These are phyloP conservation scores for Drosophila macrospina DNA, from an alignment of 2,888 invertebrate species.

Conservation along the genomic window DNA sequence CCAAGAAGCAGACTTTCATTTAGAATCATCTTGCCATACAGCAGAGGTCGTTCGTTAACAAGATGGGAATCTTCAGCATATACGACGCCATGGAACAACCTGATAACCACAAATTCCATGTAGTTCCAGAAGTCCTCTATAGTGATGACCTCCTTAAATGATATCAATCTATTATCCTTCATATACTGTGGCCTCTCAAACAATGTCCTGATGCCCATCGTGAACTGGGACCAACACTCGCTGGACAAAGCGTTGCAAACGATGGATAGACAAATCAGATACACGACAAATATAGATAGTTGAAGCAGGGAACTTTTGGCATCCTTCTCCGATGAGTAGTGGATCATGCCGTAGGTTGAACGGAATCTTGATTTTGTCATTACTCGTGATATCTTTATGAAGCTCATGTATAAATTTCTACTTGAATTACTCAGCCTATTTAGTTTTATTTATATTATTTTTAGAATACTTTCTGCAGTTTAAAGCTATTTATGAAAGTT, in stretches of 20 bases:
- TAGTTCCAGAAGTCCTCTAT: slow-evolving; percentile 52
- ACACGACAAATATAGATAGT: not conserved
- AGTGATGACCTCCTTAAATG: slow-evolving; percentile 26
- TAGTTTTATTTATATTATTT: not conserved
- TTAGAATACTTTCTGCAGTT: not conserved
- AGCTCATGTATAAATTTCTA: not conserved
- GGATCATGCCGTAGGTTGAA: not conserved
- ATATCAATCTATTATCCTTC: not conserved
- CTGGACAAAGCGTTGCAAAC: slow-evolving; percentile 5
- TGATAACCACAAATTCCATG: slow-evolving; percentile 22
- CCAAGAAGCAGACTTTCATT: slow-evolving; percentile 87
- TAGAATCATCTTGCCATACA: slow-evolving; percentile 77
- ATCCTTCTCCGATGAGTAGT: slow-evolving; percentile 25
- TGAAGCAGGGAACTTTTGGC: slow-evolving; percentile 15
- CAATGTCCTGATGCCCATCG: not conserved
- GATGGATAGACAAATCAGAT: slow-evolving; percentile 6
- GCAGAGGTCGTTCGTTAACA: not conserved
- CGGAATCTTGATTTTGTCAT: not conserved
- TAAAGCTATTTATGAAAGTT: not conserved
- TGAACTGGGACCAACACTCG: not conserved
- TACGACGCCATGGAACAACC: slow-evolving; percentile 27
- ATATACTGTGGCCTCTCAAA: not conserved
- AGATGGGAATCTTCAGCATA: not conserved
- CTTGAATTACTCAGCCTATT: not conserved
- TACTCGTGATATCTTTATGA: not conserved